Evolutionary conservation across 2,797 vertebrate species (phyloP).

Genomic region (Sphenodon punctatus): DNA sequence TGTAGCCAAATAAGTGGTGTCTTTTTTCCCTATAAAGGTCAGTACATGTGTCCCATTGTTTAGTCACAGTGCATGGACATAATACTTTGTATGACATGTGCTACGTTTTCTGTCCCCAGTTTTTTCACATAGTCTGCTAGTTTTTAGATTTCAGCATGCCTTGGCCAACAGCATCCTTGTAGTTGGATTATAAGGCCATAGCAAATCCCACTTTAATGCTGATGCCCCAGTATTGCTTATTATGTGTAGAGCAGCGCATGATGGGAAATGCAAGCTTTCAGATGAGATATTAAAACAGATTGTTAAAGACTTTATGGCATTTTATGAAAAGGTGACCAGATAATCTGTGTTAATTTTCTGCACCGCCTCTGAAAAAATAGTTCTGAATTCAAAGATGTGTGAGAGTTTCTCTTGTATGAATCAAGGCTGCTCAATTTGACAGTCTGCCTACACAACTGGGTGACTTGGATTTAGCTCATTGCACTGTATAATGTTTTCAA

Average conservation of each 20-base stretch:
- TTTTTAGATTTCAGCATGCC: not conserved
- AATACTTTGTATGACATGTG: not conserved
- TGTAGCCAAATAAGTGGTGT: too few relatives aligned
- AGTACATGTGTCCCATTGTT: not conserved
- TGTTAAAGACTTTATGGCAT: not conserved
- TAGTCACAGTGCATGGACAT: not conserved
- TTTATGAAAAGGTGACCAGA: not conserved
- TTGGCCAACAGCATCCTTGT: not conserved
- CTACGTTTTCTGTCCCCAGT: not conserved
- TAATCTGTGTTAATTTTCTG: too few relatives aligned
- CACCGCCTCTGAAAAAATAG: not conserved
- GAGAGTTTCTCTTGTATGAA: not conserved
- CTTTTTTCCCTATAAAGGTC: not conserved
- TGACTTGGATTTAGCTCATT: not conserved
- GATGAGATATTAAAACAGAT: not conserved
- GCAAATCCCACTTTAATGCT: not conserved
- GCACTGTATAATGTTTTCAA: not conserved
- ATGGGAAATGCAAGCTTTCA: not conserved
- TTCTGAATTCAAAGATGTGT: not conserved
- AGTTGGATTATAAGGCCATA: not conserved
- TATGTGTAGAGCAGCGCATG: not conserved
- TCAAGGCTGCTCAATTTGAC: not conserved
- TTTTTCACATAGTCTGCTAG: not conserved
- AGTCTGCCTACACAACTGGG: not conserved
- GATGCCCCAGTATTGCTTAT: not conserved